Conservation (phyloP, 2,113 vertebrate species). For the Furnarius figulus region DNA sequence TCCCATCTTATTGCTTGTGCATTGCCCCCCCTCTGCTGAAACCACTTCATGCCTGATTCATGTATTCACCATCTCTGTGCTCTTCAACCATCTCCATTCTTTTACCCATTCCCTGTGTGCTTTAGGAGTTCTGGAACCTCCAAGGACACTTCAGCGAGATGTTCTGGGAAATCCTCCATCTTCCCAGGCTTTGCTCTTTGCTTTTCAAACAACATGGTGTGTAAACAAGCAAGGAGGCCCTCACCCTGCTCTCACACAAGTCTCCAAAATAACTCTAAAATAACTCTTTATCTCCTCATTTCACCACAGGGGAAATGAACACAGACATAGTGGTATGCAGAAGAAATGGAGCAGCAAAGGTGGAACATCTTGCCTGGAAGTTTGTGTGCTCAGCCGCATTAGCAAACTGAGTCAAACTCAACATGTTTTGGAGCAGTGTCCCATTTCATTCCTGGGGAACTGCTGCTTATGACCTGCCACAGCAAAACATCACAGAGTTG, state of each 20-base stretch:
- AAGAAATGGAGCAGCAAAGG: neutral
- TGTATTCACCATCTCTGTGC: neutral
- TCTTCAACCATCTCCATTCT: neutral
- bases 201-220: neutral
- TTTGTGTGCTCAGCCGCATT: fast-evolving
- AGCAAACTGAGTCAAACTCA: neutral
- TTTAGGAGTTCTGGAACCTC: neutral
- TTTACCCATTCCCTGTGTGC: neutral
- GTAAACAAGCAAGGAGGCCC: neutral
- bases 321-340: neutral
- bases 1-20: neutral
- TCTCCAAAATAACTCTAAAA: neutral
- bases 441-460: neutral
- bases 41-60: neutral
- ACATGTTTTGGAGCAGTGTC: neutral
- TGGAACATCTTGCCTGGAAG: neutral
- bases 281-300: neutral
- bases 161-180: neutral
- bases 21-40: neutral
- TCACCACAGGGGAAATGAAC: neutral
- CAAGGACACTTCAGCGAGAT: neutral
- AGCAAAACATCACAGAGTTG: neutral
- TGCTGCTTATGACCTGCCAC: neutral
- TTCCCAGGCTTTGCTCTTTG: neutral
- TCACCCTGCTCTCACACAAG: neutral